Percentiles rank a stretch among this genome's conserved stretches.
Evolutionary conservation across 2,888 invertebrate species (phyloP).

Genomic region (Harpalus rufipes): DNA sequence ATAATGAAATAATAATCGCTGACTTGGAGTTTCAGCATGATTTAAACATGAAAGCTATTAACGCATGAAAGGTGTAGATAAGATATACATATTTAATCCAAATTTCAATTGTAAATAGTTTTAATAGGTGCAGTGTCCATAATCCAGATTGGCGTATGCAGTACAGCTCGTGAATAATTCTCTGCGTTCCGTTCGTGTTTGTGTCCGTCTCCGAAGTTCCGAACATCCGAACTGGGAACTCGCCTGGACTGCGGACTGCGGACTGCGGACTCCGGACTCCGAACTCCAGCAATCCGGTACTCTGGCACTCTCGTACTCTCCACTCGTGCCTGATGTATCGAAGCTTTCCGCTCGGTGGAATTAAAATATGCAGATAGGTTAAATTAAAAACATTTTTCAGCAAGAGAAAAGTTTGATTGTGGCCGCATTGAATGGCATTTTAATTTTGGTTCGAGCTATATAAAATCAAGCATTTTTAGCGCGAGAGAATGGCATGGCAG

Average conservation of each 20-base stretch:
- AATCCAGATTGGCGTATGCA: slow-evolving; percentile 42
- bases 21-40: background rate
- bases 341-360: slow-evolving; percentile 43
- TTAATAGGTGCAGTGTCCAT: slow-evolving; percentile 30
- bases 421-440: slow-evolving; percentile 64
- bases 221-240: background rate
- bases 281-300: background rate
- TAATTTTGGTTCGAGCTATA: slow-evolving; percentile 62
- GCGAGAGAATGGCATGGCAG: slow-evolving; percentile 8
- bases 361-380: slow-evolving; percentile 67
- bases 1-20: slow-evolving; percentile 1
- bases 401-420: slow-evolving; percentile 66
- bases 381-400: slow-evolving; percentile 66
- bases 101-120: slow-evolving; percentile 44
- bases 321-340: slow-evolving; percentile 28
- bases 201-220: slow-evolving; percentile 30
- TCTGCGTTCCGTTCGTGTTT: slow-evolving; percentile 35
- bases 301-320: slow-evolving; percentile 1
- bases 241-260: slow-evolving; percentile 3
- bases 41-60: slow-evolving; percentile 3
- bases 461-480: slow-evolving; percentile 63
- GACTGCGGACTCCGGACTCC: background rate
- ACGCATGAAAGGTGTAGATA: background rate
- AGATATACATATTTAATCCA: slow-evolving; percentile 37
- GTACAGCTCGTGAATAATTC: slow-evolving; percentile 42